A percentile compares a stretch with the other conserved stretches of the same genome.
Conservation (phyloP, 2,113 vertebrate species). For the Rhinoderma darwinii region DNA sequence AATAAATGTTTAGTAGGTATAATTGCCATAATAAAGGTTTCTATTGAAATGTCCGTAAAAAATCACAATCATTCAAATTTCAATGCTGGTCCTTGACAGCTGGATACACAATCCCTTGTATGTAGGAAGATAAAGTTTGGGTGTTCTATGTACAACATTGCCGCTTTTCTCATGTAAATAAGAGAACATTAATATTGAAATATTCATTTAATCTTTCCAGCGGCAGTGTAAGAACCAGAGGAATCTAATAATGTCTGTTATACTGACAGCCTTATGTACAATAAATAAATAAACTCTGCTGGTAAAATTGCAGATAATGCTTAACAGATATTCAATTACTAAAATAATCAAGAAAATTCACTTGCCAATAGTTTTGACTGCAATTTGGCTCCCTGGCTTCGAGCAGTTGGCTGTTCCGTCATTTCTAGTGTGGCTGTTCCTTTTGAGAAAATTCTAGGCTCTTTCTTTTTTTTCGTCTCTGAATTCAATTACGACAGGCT, state of each 20-base stretch:
- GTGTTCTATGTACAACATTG: neutral
- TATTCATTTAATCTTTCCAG: neutral
- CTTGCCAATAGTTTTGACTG: constrained; percentile 76
- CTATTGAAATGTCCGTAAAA: too few species aligned
- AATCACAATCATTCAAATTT: too few species aligned
- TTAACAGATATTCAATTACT: constrained; percentile 87
- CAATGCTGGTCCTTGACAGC: too few species aligned
- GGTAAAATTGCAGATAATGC: constrained; percentile 77
- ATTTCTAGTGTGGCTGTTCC: constrained; percentile 76
- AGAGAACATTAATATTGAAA: neutral
- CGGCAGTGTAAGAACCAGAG: constrained; percentile 61
- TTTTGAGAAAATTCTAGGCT: constrained; percentile 77
- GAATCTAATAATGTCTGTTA: constrained; percentile 79
- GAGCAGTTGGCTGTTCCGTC: constrained; percentile 75
- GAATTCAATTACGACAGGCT: constrained; percentile 81
- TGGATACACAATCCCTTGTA: neutral
- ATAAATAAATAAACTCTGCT: constrained; percentile 79
- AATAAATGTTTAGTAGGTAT: too few species aligned
- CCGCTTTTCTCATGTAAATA: neutral
- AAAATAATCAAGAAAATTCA: constrained; percentile 78
- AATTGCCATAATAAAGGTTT: too few species aligned
- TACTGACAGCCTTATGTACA: constrained; percentile 78
- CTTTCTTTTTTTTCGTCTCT: constrained; percentile 77
- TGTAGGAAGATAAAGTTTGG: neutral
- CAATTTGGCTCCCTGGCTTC: constrained; percentile 80